Evolutionary conservation across 2,113 vertebrate species (phyloP), one percentile per base, ranked within the genome.

Genomic region (Scortum barcoo): DNA sequence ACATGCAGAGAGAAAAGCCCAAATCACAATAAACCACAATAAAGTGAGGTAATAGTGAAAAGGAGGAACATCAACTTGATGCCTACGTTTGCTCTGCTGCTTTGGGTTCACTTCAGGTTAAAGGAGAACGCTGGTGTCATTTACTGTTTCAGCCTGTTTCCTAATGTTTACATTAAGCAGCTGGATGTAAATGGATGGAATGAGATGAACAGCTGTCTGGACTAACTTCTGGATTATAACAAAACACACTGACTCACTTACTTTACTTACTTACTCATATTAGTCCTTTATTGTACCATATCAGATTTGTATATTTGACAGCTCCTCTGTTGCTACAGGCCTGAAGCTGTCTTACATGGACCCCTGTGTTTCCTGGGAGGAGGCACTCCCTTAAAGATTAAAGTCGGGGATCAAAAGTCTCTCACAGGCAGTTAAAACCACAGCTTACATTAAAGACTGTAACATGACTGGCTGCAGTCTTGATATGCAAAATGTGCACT

Each of bases 81-180:
- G 30, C 9, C 7, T 2, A 2, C 1, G 5, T 12, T 36, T 58
- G 11, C 48, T 68, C 70, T 19, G 42, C 22, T 36, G 6, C 28
- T 61, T 62, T 14, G 20, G 44, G 60, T 72, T 68, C 61, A 3
- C 57, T 75, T 69, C 36, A 68, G 75, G 33, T 66, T 30, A 24
- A 61, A 69, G 40, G 28, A 70, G 51, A 78, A 20, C 5, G 22
- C 1, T 46, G 22, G 3, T 17, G 57, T 72, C 20, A 36, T 40
- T 72, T 24, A 33, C 38, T 22, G 33, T 51, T 68, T 58, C 9
- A 24, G 36, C 63, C 56, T 44, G 66, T 76, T 66, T 61, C 10
- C 33, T 44, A 12, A 20, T 16, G 36, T 61, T 17, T 22, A 66
- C 60, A 67, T 42, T 51, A 17, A 60, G 12, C 0, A 44, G 30